These are phyloP conservation scores for Sabellastarte sp. DNA, from an alignment of 2,888 invertebrate genomes.

Conservation along the genomic window DNA sequence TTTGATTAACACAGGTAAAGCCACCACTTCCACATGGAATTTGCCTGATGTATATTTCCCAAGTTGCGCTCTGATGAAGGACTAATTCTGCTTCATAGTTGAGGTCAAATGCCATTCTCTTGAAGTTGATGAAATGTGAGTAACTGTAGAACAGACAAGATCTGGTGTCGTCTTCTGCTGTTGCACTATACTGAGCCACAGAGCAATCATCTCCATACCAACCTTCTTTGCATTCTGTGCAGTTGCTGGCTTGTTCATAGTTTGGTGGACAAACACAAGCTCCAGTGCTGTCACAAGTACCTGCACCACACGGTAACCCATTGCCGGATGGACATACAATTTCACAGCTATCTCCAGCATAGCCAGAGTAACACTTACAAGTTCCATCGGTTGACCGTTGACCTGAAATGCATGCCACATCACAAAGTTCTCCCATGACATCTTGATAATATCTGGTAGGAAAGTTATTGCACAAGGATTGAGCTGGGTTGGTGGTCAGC, in stretches of 20 bases:
- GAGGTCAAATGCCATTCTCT: constrained; percentile 16
- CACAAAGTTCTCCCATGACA: neutral
- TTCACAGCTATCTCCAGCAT: constrained; percentile 32
- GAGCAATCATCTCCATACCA: constrained; percentile 40
- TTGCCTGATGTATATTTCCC: constrained; percentile 26
- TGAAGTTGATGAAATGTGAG: constrained; percentile 33
- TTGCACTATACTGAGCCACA: constrained; percentile 16
- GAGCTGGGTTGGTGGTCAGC: neutral
- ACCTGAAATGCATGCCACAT: neutral
- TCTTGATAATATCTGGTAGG: neutral
- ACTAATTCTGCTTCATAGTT: constrained; percentile 5
- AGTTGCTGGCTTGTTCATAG: constrained; percentile 24
- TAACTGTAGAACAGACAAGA: constrained; percentile 29
- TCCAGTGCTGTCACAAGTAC: constrained; percentile 31
- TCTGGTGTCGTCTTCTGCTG: constrained; percentile 4
- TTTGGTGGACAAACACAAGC: constrained; percentile 32
- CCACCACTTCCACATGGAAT: constrained; percentile 25
- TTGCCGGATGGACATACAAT: constrained; percentile 24
- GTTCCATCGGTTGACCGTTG: neutral
- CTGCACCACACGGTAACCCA: constrained; percentile 27
- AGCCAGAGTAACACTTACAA: constrained; percentile 34
- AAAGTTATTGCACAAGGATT: neutral
- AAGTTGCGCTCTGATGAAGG: neutral
- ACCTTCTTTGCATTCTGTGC: constrained; percentile 31
- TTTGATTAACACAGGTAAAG: neutral